A percentile compares a stretch with the other conserved stretches of the same genome.
phyloP scores from a whole-genome alignment of 2,113 vertebrate species.

The Oxyruncus cristatus region DNA sequence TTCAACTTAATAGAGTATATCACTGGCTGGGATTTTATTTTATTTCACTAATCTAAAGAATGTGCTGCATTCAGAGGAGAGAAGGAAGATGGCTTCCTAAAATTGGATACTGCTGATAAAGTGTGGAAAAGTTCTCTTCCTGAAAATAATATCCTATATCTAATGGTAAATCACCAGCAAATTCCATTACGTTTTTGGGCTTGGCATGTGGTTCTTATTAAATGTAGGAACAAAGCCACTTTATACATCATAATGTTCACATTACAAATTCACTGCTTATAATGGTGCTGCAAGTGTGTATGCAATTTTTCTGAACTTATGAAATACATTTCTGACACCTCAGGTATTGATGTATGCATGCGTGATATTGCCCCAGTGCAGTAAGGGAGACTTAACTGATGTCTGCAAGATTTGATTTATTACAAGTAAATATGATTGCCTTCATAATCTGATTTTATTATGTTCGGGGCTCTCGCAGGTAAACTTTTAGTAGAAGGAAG shows the following conservation, averaged over 20 bases:
- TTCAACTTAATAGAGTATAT: slow-evolving; percentile 10
- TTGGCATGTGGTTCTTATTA: slow-evolving; percentile 90
- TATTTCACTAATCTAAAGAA: slow-evolving; percentile 58
- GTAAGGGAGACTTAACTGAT: slow-evolving; percentile 82
- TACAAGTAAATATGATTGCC: slow-evolving; percentile 96
- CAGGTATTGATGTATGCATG: slow-evolving; percentile 80
- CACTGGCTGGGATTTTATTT: slow-evolving; percentile 34
- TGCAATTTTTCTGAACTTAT: slow-evolving; percentile 80
- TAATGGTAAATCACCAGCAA: slow-evolving; percentile 78
- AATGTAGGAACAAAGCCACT: slow-evolving; percentile 89
- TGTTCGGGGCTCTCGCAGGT: slow-evolving; percentile 92
- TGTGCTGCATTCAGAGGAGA: background rate
- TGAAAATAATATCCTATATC: slow-evolving; percentile 76
- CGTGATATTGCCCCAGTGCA: slow-evolving; percentile 77
- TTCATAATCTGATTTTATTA: slow-evolving; percentile 98
- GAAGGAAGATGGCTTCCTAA: slow-evolving; percentile 53
- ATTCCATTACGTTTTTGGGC: slow-evolving; percentile 78
- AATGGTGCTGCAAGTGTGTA: slow-evolving; percentile 72
- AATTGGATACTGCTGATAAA: slow-evolving; percentile 69
- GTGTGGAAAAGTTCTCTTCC: slow-evolving; percentile 57
- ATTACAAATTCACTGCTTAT: slow-evolving; percentile 80
- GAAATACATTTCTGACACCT: slow-evolving; percentile 81
- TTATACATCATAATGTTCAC: slow-evolving; percentile 85
- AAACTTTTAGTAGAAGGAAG: slow-evolving; percentile 88
- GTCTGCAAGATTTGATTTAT: slow-evolving; percentile 96